Conservation (phyloP, 2,113 vertebrate genomes). For the Ibidorhyncha struthersii region DNA sequence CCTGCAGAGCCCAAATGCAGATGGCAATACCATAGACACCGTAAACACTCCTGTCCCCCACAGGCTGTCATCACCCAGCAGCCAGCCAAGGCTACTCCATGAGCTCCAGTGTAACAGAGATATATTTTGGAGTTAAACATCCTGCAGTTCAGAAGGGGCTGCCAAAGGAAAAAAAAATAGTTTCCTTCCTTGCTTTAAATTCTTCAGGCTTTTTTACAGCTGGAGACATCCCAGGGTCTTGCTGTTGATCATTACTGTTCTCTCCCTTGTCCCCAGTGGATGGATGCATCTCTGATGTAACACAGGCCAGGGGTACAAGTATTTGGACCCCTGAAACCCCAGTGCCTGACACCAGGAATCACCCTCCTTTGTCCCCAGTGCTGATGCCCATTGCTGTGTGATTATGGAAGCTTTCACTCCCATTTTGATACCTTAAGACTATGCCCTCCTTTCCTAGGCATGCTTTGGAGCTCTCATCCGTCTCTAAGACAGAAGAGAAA, state of each 20-base stretch:
- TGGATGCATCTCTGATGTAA: background rate
- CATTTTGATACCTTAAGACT: background rate
- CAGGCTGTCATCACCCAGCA: background rate
- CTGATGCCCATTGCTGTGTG: background rate
- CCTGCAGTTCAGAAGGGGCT: background rate
- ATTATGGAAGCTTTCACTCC: background rate
- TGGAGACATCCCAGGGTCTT: background rate
- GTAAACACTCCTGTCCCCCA: background rate
- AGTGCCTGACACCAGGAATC: background rate
- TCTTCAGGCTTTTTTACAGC: background rate
- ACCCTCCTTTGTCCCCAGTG: background rate
- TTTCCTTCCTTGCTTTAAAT: constrained; percentile 25
- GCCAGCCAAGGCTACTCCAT: background rate
- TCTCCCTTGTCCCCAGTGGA: background rate
- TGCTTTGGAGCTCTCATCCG: background rate
- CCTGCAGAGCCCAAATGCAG: background rate
- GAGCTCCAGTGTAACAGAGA: background rate
- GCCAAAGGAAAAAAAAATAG: background rate
- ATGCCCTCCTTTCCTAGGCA: background rate
- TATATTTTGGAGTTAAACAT: constrained; percentile 12
- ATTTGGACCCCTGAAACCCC: background rate
- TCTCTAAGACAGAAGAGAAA: background rate
- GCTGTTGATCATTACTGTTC: background rate
- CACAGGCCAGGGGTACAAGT: background rate
- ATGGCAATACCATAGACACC: background rate